Evolutionary conservation across 2,888 invertebrate species (phyloP), one percentile per base, ranked within the genome.

Genomic region (Pammene aurita): DNA sequence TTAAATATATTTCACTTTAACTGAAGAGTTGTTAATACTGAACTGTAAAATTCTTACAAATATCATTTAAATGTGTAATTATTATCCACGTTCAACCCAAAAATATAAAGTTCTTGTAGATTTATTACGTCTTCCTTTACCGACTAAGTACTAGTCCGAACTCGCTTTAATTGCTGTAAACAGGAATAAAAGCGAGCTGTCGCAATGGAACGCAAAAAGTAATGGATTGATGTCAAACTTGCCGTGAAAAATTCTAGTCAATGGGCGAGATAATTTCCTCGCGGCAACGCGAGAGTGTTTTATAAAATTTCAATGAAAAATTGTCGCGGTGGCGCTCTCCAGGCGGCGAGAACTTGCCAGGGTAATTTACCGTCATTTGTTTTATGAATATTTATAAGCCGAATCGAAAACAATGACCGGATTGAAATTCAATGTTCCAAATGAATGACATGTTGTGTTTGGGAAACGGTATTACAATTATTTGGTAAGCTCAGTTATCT

Each of bases 151-250:
- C 42, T 42, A 57, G 41, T 13, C 42, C 14, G 0, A 58, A 58
- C 44, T 44, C 34, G 34, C 58, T 58, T 48, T n/a, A 18, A 61
- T 61, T 41, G 18, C 16, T 16, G 38, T 38, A 50, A 48, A 46
- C 61, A 50, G 35, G n/a, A 52, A 18, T 85, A 85, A 88, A 86
- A 84, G 77, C 77, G 87, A 84, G 78, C 77, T 80, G 80, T 82
- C 76, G 76, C 87, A 89, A 91, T 89, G 89, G 88, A 89, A 88
- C 86, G 83, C 75, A 85, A 87, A 86, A 89, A 82, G 82, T 89
- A 90, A 90, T 89, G 88, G 88, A 89, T 89, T 88, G 89, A 87
- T 90, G 90, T 88, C 88, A 89, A 90, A 90, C 89, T 90, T 87
- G 84, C 87, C 83, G 88, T 87, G 89, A 91, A 91, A 90, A 89